These are phyloP conservation scores for Helicoverpa armigera DNA, from an alignment of 1,140 invertebrate species.

Conservation along the genomic window DNA sequence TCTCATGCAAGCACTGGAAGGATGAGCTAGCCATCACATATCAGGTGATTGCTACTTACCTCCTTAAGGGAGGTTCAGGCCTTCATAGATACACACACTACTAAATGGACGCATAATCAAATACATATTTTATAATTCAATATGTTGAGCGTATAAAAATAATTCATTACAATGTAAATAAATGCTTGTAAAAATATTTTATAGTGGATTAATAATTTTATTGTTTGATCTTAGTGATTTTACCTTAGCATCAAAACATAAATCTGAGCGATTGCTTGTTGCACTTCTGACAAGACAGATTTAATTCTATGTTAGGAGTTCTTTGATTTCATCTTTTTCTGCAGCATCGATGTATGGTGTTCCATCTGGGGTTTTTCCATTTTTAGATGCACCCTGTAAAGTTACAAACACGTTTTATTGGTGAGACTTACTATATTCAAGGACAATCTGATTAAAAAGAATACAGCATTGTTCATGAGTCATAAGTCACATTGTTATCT, in stretches of 20 bases:
- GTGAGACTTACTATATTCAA: not conserved
- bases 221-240: constrained; percentile 66
- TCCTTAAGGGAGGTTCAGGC: constrained; percentile 53
- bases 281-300: constrained; percentile 49
- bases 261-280: constrained; percentile 65
- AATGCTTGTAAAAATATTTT: constrained; percentile 84
- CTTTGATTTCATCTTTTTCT: constrained; percentile 97
- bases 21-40: constrained; percentile 40
- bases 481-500: not conserved
- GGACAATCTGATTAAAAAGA: not conserved
- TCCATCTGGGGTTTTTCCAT: constrained; percentile 95
- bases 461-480: not conserved
- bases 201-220: constrained; percentile 65
- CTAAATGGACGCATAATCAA: constrained; percentile 81
- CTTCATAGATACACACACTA: constrained; percentile 68
- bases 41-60: constrained; percentile 39
- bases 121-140: constrained; percentile 67
- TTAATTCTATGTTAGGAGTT: constrained; percentile 82
- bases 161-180: constrained; percentile 82
- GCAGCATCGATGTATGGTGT: constrained; percentile 95
- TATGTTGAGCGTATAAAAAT: constrained; percentile 83
- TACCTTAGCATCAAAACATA: constrained; percentile 74
- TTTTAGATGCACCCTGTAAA: constrained; percentile 93
- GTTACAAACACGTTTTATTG: not conserved
- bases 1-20: constrained; percentile 57